Conservation (phyloP, 2,113 vertebrate species). For the Cheilinus undulatus region DNA sequence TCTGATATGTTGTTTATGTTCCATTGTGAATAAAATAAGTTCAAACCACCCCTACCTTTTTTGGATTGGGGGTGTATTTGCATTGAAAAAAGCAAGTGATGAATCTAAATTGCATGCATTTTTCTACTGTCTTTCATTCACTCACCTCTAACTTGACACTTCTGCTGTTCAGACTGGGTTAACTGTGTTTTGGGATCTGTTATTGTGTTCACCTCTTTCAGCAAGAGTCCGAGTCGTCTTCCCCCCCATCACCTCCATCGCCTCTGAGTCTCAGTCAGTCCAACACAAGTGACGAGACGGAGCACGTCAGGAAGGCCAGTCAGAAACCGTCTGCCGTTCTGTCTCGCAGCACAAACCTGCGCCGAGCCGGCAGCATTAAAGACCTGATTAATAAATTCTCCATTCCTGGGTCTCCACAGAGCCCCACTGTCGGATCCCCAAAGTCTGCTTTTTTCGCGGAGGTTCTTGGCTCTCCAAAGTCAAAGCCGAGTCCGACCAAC, state of each 20-base stretch:
- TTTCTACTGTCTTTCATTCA: neutral
- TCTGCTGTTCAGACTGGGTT: slow-evolving; percentile 9
- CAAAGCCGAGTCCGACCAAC: neutral
- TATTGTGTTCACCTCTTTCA: slow-evolving; percentile 68
- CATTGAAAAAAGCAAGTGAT: too few species aligned
- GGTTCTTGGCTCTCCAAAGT: neutral
- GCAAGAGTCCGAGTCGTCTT: slow-evolving; percentile 17
- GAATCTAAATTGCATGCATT: neutral
- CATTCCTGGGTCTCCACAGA: slow-evolving; percentile 24
- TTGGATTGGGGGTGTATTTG: too few species aligned
- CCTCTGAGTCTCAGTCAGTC: slow-evolving; percentile 19
- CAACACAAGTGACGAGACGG: slow-evolving; percentile 37
- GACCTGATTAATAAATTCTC: slow-evolving; percentile 81
- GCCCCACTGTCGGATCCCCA: neutral
- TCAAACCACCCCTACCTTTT: too few species aligned
- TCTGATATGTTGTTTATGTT: too few species aligned
- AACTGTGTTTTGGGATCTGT: slow-evolving; percentile 43
- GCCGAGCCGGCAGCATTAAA: slow-evolving; percentile 72
- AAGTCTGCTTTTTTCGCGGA: slow-evolving; percentile 27
- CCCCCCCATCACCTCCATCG: slow-evolving; percentile 20
- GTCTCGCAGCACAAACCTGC: slow-evolving; percentile 44
- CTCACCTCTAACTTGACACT: neutral
- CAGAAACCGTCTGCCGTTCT: slow-evolving; percentile 13
- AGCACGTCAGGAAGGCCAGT: slow-evolving; percentile 34
- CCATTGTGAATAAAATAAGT: too few species aligned